Conservation (phyloP, 35 echinoderm and acorn worm genomes). For the Anneissia japonica region DNA sequence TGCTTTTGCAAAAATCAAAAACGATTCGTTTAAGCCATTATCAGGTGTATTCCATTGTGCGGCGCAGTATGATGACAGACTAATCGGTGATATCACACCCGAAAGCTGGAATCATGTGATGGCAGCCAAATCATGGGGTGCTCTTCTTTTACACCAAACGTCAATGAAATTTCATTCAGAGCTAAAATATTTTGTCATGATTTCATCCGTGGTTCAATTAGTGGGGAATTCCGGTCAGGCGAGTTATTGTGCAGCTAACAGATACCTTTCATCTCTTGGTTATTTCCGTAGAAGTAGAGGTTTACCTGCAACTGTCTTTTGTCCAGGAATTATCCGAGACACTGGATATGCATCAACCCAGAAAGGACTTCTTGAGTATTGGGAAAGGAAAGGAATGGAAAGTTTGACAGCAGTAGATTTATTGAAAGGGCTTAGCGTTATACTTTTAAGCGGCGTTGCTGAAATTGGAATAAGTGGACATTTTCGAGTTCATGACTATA, state of each 20-base stretch:
- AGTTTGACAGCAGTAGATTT: slow-evolving; percentile 37
- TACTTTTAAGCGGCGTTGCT: neutral
- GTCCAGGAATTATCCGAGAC: slow-evolving; percentile 16
- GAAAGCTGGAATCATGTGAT: slow-evolving; percentile 36
- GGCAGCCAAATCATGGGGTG: slow-evolving; percentile 51
- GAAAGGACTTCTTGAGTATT: slow-evolving; percentile 7
- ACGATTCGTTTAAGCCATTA: neutral
- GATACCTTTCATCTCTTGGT: slow-evolving; percentile 40
- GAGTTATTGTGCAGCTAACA: slow-evolving; percentile 61
- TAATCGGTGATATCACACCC: slow-evolving; percentile 2
- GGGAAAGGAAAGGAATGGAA: slow-evolving; percentile 26
- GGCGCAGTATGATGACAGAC: slow-evolving; percentile 37
- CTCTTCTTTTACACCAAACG: slow-evolving; percentile 55
- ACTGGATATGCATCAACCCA: slow-evolving; percentile 58
- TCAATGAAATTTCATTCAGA: slow-evolving; percentile 23
- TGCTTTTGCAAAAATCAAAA: neutral
- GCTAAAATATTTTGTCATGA: slow-evolving; percentile 39
- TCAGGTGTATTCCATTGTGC: slow-evolving; percentile 64
- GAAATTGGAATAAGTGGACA: slow-evolving; percentile 14
- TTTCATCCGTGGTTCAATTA: slow-evolving; percentile 44
- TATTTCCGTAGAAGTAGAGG: slow-evolving; percentile 4
- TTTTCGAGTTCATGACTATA: neutral
- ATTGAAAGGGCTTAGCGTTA: slow-evolving; percentile 1
- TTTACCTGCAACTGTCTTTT: slow-evolving; percentile 53
- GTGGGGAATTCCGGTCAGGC: slow-evolving; percentile 63